These are phyloP conservation scores for Momotus momota DNA, from an alignment of 2,797 vertebrate species.

Conservation along the genomic window DNA sequence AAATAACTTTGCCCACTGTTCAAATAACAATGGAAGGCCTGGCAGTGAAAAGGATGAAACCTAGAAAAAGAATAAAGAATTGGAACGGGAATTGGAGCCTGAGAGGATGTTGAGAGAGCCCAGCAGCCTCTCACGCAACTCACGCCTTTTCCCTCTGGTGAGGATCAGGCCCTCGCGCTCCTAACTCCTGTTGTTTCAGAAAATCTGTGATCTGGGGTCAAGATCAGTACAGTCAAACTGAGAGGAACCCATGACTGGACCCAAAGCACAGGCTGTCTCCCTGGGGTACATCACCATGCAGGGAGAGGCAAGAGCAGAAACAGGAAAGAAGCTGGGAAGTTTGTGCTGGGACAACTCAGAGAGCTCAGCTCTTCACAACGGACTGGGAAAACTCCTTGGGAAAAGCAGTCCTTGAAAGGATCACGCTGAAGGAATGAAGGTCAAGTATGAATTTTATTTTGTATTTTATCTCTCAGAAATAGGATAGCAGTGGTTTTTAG, in stretches of 20 bases:
- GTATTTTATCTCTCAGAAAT: background rate
- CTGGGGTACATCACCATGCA: background rate
- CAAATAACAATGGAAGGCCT: background rate
- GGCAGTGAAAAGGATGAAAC: background rate
- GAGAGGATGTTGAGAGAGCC: background rate
- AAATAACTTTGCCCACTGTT: background rate
- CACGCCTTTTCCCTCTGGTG: fast-evolving
- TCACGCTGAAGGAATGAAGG: background rate
- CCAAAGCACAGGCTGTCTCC: background rate
- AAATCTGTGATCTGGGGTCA: background rate
- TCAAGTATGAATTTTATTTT: background rate
- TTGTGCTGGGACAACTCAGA: background rate
- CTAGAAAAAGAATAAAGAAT: background rate
- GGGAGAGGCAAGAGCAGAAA: background rate
- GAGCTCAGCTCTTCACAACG: background rate
- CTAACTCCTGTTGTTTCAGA: background rate
- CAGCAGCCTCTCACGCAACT: background rate
- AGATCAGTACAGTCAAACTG: background rate
- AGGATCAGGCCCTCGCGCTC: background rate
- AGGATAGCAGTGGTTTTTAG: background rate
- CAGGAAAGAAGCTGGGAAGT: background rate
- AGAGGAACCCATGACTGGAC: background rate
- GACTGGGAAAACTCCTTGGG: background rate
- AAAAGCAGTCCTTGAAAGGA: background rate
- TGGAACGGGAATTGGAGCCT: background rate